Conservation (phyloP, 2,113 vertebrate genomes). For the Hirundichthys speculiger region DNA sequence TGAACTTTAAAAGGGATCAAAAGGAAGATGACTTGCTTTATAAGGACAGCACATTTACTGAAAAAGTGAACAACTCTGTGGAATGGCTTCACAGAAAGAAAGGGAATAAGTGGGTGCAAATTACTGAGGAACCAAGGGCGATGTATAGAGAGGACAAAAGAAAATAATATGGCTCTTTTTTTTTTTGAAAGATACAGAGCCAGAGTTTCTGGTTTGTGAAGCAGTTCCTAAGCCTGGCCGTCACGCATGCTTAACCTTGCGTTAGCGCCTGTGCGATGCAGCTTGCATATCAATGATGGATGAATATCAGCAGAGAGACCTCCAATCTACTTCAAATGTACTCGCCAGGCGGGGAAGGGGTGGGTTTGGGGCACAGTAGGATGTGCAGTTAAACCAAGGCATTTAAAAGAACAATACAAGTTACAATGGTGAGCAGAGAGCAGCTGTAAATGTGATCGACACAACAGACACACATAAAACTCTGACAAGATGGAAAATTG, state of each 20-base stretch:
- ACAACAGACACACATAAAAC: not conserved
- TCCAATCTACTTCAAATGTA: slow-evolving; percentile 58
- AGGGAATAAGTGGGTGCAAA: slow-evolving; percentile 7
- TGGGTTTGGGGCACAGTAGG: slow-evolving; percentile 28
- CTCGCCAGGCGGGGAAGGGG: slow-evolving; percentile 25
- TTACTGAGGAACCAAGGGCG: slow-evolving; percentile 7
- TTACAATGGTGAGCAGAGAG: slow-evolving; percentile 11
- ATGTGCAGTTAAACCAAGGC: slow-evolving; percentile 35
- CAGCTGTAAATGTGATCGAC: slow-evolving; percentile 9
- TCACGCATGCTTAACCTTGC: slow-evolving; percentile 83
- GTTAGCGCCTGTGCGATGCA: slow-evolving; percentile 72
- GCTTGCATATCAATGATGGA: slow-evolving; percentile 82
- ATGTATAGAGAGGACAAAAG: slow-evolving; percentile 28
- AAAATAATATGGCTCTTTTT: slow-evolving; percentile 33
- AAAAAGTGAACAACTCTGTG: too few relatives aligned
- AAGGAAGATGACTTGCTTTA: too few relatives aligned
- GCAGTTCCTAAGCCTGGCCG: slow-evolving; percentile 76
- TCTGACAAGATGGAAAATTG: too few relatives aligned
- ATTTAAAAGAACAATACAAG: slow-evolving; percentile 20
- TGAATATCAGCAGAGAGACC: slow-evolving; percentile 72
- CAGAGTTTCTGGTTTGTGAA: slow-evolving; percentile 64
- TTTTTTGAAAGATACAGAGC: slow-evolving; percentile 27
- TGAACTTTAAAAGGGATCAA: too few relatives aligned
- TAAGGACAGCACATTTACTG: too few relatives aligned
- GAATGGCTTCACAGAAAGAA: too few relatives aligned